phyloP scores from a whole-genome alignment of 2,113 vertebrate genomes.

The Datnioides undecimradiatus region DNA sequence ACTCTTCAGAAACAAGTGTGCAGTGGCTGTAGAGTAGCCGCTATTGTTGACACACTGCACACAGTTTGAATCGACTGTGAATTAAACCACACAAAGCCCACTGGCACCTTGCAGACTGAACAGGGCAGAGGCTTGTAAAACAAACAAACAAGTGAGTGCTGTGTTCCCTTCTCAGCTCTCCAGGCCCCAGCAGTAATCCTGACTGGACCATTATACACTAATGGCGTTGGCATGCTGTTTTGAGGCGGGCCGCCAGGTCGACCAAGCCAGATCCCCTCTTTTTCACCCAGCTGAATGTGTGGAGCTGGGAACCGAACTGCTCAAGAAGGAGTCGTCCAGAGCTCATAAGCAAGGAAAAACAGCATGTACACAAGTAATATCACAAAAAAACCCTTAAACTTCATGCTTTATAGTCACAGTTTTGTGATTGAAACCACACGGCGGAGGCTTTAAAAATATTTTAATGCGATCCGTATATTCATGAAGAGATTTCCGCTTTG shows the following conservation, averaged over 20 bases:
- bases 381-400: neutral
- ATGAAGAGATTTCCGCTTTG: slow-evolving; percentile 3
- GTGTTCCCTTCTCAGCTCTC: slow-evolving; percentile 67
- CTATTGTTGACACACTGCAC: slow-evolving; percentile 42
- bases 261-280: slow-evolving; percentile 62
- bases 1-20: slow-evolving; percentile 34
- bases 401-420: slow-evolving; percentile 4
- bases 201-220: slow-evolving; percentile 79
- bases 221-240: slow-evolving; percentile 71
- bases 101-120: slow-evolving; percentile 73
- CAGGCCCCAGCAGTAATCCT: slow-evolving; percentile 71
- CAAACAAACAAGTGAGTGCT: slow-evolving; percentile 79
- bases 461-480: neutral
- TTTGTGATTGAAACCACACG: neutral
- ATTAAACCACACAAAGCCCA: slow-evolving; percentile 69
- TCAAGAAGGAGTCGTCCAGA: slow-evolving; percentile 11
- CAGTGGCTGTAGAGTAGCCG: slow-evolving; percentile 23
- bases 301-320: slow-evolving; percentile 38
- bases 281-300: slow-evolving; percentile 57
- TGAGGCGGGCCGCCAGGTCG: slow-evolving; percentile 69
- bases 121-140: slow-evolving; percentile 67
- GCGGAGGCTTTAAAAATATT: neutral
- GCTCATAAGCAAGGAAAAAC: slow-evolving; percentile 32
- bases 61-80: slow-evolving; percentile 45
- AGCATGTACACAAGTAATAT: slow-evolving; percentile 23